Base-by-base conservation (phyloP, 2,113 vertebrate genomes). In the Cyprinodon variegatus region DNA sequence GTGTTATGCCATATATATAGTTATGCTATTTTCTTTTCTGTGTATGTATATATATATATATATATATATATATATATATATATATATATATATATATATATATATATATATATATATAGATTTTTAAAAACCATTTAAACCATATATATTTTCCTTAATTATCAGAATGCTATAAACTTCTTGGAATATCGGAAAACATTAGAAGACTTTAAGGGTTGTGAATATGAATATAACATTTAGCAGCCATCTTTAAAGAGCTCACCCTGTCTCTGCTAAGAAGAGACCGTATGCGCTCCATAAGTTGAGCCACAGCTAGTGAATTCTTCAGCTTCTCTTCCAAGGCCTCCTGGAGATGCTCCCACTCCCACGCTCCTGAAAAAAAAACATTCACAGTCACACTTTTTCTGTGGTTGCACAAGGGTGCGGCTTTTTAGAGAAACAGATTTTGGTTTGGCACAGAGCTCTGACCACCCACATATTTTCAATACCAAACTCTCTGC, bases 261-360 rank as follows among this genome's bases (percentile, higher is more conserved):
- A 95, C 95, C 94, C 93, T 92, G 46, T 95, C 93, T 88, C 83
- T 93, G 72, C 93, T 93, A 12, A 95, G 83, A 41, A 99, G 96
- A n/a, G 95, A 96, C 86, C 96, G 95, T 77, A 99, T 95, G 86
- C 95, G 95, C 50, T 97, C 96, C 85, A 97, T 94, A 41, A 99
- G 95, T 67, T 96, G 88, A 63, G 95, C 94, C 83, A 95, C 95
- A 36, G 96, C 94, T 36, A 95, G 94, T 20, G 93, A 86, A 90
- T 96, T 96, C 83, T 96, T 96, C 91, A 99, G 61, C 88, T 96
- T 99, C 91, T 96, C 96, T 81, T 93, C 96, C 84, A 98, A 87
- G 11, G 96, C 94, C 70, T 97, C 96, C 94, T 99, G 96, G 20
- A 99, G 86, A 83, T 82, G 94, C 64, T 98, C 96, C 97, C 97